Evolutionary conservation across 1,140 invertebrate species (phyloP), one percentile per base, ranked within the genome.

Genomic region (Plectrocnemia conspersa): DNA sequence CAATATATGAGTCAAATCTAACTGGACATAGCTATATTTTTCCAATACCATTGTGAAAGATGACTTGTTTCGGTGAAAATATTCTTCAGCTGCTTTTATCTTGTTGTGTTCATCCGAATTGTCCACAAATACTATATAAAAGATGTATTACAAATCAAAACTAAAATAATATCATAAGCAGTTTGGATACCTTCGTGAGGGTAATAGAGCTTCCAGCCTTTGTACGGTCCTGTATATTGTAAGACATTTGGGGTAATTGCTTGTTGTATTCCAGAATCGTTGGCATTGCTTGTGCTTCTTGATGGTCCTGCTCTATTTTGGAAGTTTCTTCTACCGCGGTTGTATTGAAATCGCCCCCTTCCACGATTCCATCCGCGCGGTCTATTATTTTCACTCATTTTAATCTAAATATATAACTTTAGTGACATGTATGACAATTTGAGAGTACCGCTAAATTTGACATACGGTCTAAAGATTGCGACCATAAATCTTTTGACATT

Each of bases 141-240:
- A 18, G 27, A 9, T 38, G 18, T 38, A 38, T 38, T 45, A 54
- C 63, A 33, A 54, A 56, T 49, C 29, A 40, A 22, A 36, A 21
- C 36, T 57, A 64, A 52, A 60, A 47, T 56, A 64, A 53, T 13
- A 54, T 18, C 48, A 4, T 29, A 25, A 47, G 42, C 41, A 24
- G 54, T 36, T 11, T 6, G 10, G 21, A 2, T 68, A 82, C 82
- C 78, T 78, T 83, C 77, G 52, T 80, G 75, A 45, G 80, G 74
- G 66, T 86, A 83, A 69, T 87, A 88, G 6, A 84, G 64, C 55
- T 78, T 80, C 84, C 85, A 87, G 40, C 79, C 77, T 64, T 77
- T 73, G 63, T 82, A 83, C 23, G 78, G 75, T 32, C 63, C 64
- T 7, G 59, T 9, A 23, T 52, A 33, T 3, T 38, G 29, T n/a